phyloP scores from a whole-genome alignment of 2,113 vertebrate species.

The Pristiophorus japonicus region DNA sequence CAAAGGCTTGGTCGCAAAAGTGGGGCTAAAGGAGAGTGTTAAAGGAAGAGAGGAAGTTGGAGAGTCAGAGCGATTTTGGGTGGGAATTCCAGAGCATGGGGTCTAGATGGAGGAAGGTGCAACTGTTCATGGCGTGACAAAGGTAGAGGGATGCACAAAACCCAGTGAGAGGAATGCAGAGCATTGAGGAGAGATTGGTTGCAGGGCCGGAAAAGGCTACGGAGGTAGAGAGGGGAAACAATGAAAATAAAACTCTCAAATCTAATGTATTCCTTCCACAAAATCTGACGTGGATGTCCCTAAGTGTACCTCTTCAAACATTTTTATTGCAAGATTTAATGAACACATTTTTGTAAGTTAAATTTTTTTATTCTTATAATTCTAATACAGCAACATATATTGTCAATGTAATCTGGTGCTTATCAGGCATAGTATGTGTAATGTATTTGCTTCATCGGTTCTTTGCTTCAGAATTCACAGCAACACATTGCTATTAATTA shows the following conservation, averaged over 20 bases:
- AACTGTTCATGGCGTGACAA: no score
- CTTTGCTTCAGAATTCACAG: no score
- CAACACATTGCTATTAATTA: no score
- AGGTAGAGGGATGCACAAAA: no score
- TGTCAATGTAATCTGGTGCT: background rate
- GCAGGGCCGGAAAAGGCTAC: background rate
- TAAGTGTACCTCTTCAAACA: background rate
- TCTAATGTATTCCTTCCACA: background rate
- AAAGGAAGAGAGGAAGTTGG: no score
- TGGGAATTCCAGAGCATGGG: no score
- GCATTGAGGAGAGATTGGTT: background rate
- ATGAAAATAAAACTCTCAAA: background rate
- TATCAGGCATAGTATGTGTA: background rate
- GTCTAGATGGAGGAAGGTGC: no score
- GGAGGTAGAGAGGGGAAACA: background rate
- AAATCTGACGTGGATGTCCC: background rate
- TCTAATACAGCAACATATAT: background rate
- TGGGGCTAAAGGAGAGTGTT: no score
- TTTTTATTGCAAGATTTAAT: background rate
- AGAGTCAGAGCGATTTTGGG: no score
- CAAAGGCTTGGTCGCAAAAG: no score
- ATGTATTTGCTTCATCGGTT: no score
- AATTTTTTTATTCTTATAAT: background rate
- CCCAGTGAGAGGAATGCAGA: background rate
- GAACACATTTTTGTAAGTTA: background rate